Base-by-base conservation (phyloP, 1,140 invertebrate genomes). In the Helicoverpa armigera region DNA sequence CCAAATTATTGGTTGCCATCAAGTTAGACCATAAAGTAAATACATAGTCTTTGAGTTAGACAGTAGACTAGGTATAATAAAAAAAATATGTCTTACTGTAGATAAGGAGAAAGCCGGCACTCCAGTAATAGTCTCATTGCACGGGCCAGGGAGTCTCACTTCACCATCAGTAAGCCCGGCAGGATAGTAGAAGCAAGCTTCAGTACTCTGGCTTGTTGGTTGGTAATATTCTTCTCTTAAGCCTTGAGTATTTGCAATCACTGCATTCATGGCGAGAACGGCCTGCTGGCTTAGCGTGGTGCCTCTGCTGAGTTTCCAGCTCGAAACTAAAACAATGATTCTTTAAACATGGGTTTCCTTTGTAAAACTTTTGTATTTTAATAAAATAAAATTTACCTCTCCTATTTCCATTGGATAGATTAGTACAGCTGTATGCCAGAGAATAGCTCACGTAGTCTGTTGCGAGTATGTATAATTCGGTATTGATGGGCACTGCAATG, bases 401-500 rank as follows among this genome's bases (percentile, higher is more conserved):
- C 76, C 86, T 88, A 53, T 90, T 86, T 73, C 90, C 88, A n/a
- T 87, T 88, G 35, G 35, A 9, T 9, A 88, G 77, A 31, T 91
- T 91, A 13, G 88, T 87, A 81, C 93, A 94, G 35, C 88, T 91
- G 75, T 93, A 94, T 9, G 93, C 58, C 11, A 94, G 85, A 2
- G 93, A 86, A 58, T 92, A 94, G 0, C 81, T 90, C 0, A 89
- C 85, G 54, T 94, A 93, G 63, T 94, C 92, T 3, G 93, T 94
- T 18, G 86, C 90, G 48, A 94, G 80, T 0, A 94, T 89, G 88
- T 86, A 91, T 16, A 90, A 74, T 35, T 94, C 91, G 92, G 88
- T 16, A 14, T 50, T 12, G 16, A 9, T 18, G 14, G 2, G 7
- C 13, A 16, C 61, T 65, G 61, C 14, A 65, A 65, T 35, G 1